These are phyloP conservation scores for Oncorhynchus nerka DNA, from an alignment of 2,113 vertebrate species.

Conservation along the genomic window DNA sequence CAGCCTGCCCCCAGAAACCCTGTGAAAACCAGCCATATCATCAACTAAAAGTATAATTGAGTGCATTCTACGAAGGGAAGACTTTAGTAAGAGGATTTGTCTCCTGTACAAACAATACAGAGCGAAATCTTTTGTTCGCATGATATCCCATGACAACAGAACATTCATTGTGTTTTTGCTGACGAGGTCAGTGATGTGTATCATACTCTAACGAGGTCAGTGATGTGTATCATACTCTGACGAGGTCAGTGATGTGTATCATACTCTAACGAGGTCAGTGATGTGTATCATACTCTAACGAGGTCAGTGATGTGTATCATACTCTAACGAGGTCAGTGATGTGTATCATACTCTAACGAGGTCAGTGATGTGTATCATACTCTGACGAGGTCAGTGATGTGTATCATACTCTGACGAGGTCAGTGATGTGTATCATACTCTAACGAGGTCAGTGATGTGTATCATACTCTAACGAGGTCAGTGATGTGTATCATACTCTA, in stretches of 20 bases:
- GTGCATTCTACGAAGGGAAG: background rate
- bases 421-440: too few relatives aligned
- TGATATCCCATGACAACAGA: background rate
- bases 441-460: background rate
- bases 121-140: background rate
- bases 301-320: too few relatives aligned
- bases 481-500: too few relatives aligned
- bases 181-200: background rate
- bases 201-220: background rate
- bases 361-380: background rate
- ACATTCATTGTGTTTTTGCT: background rate
- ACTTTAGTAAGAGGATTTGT: background rate
- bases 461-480: background rate
- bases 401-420: too few relatives aligned
- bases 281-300: too few relatives aligned
- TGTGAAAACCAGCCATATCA: background rate
- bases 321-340: too few relatives aligned
- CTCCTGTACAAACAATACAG: background rate
- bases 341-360: too few relatives aligned
- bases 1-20: conserved; percentile 14
- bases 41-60: background rate
- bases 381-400: background rate
- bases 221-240: too few relatives aligned
- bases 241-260: too few relatives aligned
- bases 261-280: too few relatives aligned